phyloP scores from a whole-genome alignment of 2,888 invertebrate species.

The Cylloceria caligata region DNA sequence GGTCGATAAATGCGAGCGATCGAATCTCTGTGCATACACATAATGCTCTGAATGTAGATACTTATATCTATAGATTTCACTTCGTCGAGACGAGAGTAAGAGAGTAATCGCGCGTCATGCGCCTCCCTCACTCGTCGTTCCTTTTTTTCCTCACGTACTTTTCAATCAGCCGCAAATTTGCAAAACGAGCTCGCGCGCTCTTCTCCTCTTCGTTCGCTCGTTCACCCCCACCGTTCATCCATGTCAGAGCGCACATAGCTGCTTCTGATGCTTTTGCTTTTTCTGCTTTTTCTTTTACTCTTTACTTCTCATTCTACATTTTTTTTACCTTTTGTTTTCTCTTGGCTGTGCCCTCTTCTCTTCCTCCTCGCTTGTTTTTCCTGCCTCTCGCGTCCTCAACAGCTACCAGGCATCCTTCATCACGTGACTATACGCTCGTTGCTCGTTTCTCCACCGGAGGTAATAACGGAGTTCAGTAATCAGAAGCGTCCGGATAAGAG shows the following conservation, averaged over 20 bases:
- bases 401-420: not conserved
- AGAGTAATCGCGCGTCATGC: constrained; percentile 71
- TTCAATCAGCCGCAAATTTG: constrained; percentile 81
- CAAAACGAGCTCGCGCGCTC: constrained; percentile 74
- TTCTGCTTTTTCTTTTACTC: constrained; percentile 23
- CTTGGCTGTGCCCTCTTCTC: constrained; percentile 26
- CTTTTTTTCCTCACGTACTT: constrained; percentile 68
- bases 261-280: constrained; percentile 31
- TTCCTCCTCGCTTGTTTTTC: constrained; percentile 30
- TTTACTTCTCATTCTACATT: constrained; percentile 34
- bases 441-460: constrained; percentile 61
- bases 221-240: constrained; percentile 20
- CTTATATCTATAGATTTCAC: constrained; percentile 11
- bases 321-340: constrained; percentile 32
- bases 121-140: constrained; percentile 56
- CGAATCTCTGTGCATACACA: constrained; percentile 52
- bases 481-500: constrained; percentile 73
- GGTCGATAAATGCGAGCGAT: constrained; percentile 67
- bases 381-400: constrained; percentile 30
- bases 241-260: constrained; percentile 33
- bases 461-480: constrained; percentile 79
- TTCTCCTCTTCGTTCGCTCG: constrained; percentile 43
- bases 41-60: not conserved
- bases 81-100: constrained; percentile 62
- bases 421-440: constrained; percentile 38